phyloP scores from a whole-genome alignment of 2,113 vertebrate species.

The Oophaga pumilio region DNA sequence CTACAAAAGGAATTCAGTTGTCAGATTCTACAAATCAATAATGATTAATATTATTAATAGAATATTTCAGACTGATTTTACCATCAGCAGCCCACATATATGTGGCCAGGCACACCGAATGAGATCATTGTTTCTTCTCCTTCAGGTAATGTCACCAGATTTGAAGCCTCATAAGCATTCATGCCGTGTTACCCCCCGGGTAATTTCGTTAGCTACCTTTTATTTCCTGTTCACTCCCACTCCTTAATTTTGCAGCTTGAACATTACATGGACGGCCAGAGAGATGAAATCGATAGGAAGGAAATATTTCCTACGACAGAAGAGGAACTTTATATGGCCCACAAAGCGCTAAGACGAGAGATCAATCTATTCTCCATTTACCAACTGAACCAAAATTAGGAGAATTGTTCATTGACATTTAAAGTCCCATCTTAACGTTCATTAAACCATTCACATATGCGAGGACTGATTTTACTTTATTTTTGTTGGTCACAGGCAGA shows the following conservation, averaged over 20 bases:
- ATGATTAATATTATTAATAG: neutral
- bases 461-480: slow-evolving; percentile 37
- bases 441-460: slow-evolving; percentile 49
- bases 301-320: slow-evolving; percentile 61
- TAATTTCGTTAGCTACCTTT: slow-evolving; percentile 40
- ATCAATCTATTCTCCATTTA: slow-evolving; percentile 56
- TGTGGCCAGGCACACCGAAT: neutral
- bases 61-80: neutral
- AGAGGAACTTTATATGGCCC: slow-evolving; percentile 56
- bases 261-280: slow-evolving; percentile 59
- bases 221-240: slow-evolving; percentile 43
- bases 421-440: slow-evolving; percentile 54
- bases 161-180: slow-evolving; percentile 27
- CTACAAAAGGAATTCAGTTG: too few species aligned
- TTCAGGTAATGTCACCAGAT: slow-evolving; percentile 20
- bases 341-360: slow-evolving; percentile 61
- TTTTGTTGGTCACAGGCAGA: slow-evolving; percentile 27
- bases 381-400: slow-evolving; percentile 56
- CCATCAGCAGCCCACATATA: neutral
- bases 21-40: too few species aligned
- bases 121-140: slow-evolving; percentile 47
- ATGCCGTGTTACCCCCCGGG: slow-evolving; percentile 19
- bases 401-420: slow-evolving; percentile 59
- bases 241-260: slow-evolving; percentile 61
- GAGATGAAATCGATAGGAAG: slow-evolving; percentile 65